Conservation (phyloP, 1,140 invertebrate species). For the Euwallacea fornicatus region DNA sequence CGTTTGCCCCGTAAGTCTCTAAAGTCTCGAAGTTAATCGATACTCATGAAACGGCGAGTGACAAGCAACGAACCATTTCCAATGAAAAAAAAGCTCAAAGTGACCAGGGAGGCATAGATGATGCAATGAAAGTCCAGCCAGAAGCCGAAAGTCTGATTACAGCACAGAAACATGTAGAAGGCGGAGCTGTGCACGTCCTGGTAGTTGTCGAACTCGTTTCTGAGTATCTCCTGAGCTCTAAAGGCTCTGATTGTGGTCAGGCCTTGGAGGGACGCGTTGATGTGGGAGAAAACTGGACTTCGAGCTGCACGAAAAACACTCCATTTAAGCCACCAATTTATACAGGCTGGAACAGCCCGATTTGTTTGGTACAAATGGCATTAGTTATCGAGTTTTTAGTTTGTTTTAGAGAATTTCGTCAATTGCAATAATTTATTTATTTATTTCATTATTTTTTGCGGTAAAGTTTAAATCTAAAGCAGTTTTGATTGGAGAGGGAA, state of each 20-base stretch:
- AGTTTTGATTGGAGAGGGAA: no score
- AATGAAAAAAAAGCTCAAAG: slow-evolving; percentile 69
- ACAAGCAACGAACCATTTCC: slow-evolving; percentile 53
- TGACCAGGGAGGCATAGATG: slow-evolving; percentile 70
- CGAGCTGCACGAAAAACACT: slow-evolving; percentile 57
- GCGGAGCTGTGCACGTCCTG: slow-evolving; percentile 67
- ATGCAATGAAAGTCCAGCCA: slow-evolving; percentile 78
- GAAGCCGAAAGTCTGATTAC: slow-evolving; percentile 71
- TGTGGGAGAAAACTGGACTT: slow-evolving; percentile 84
- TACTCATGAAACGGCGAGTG: neutral
- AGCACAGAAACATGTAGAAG: slow-evolving; percentile 66
- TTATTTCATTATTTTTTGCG: no score
- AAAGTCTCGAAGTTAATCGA: slow-evolving; percentile 26
- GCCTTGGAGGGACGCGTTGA: slow-evolving; percentile 86
- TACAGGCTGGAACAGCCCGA: no score
- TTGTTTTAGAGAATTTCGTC: no score
- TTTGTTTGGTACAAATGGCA: no score
- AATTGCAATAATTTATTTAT: no score
- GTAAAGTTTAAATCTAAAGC: no score
- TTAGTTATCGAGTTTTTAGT: no score
- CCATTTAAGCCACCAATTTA: no score
- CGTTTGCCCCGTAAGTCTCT: slow-evolving; percentile 57
- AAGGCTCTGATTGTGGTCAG: slow-evolving; percentile 88
- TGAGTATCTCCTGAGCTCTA: slow-evolving; percentile 67
- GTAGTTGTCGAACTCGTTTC: slow-evolving; percentile 52